Base-by-base conservation (phyloP, 2,888 invertebrate species). In the Orchestes rusci region DNA sequence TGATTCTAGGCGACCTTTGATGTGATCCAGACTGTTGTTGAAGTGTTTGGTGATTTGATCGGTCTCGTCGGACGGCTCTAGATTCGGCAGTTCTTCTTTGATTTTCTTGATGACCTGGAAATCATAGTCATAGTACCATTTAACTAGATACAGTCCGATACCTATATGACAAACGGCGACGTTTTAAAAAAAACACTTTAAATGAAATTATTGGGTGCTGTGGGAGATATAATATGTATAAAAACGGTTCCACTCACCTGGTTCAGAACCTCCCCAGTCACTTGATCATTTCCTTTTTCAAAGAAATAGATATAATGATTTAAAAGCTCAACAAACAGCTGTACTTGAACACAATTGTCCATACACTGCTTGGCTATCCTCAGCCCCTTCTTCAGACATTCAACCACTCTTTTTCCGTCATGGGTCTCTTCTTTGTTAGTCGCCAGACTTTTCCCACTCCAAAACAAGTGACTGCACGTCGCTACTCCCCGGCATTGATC, bases 401-500 rank as follows among this genome's bases (percentile, higher is more conserved):
- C 97, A 33, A 93, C 73, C 29, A 51, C 51, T 18, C 91, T 80
- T 54, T 87, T 84, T 2, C 91, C 89, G 65, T 99, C 94, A 56
- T 85, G 86, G 68, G 93, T 79, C 72, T 91, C 68, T 48, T 65
- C 61, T n/a, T 60, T 57, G 39, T 64, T 59, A 27, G 57, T 64
- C 2, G 64, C 63, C 45, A 65, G 60, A 37, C 73, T 74, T 58
- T 85, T 81, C 12, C 89, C 91, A 52, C 92, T 92, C 99, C 99
- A 99, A 73, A 96, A 99, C 48, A 99, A 77, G 67, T 96, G 93
- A 0, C 97, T 89, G 65, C 94, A 94, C 0, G 88, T 79, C 0
- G 90, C 87, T 0, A 96, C 93, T 1, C 92, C 96, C 28, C 96
- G 75, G 59, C 95, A 95, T 66, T 99, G 99, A 71, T 99, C 99